These are phyloP conservation scores for Bombus sylvicola DNA, from an alignment of 1,140 invertebrate genomes.

Conservation along the genomic window DNA sequence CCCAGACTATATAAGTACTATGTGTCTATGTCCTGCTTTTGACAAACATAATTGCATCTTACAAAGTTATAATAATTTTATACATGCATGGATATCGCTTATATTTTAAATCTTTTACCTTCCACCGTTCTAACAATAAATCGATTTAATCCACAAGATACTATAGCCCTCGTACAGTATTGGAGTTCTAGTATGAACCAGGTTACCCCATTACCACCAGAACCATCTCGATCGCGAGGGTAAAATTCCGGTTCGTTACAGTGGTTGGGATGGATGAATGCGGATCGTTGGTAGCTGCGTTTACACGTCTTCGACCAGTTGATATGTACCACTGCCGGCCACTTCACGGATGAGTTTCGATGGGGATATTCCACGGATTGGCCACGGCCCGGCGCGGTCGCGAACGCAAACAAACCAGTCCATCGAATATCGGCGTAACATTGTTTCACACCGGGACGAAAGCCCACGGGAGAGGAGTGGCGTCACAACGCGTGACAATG, in stretches of 20 bases:
- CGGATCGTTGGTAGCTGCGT: background rate
- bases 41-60: no score
- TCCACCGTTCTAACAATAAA: no score
- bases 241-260: background rate
- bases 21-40: no score
- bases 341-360: constrained; percentile 52
- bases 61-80: no score
- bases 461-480: constrained; percentile 2
- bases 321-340: constrained; percentile 30
- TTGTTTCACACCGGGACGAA: constrained; percentile 35
- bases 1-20: no score
- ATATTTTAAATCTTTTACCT: no score
- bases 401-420: constrained; percentile 44
- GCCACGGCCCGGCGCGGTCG: constrained; percentile 12
- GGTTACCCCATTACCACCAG: no score
- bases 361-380: constrained; percentile 25
- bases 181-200: no score
- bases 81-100: no score
- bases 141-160: no score
- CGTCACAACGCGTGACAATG: constrained; percentile 26
- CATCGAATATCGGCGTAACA: constrained; percentile 61
- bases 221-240: no score
- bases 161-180: no score
- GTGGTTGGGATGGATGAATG: background rate
- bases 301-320: background rate